Base-by-base conservation (phyloP, 2,888 invertebrate genomes). In the Spilarctia lutea region DNA sequence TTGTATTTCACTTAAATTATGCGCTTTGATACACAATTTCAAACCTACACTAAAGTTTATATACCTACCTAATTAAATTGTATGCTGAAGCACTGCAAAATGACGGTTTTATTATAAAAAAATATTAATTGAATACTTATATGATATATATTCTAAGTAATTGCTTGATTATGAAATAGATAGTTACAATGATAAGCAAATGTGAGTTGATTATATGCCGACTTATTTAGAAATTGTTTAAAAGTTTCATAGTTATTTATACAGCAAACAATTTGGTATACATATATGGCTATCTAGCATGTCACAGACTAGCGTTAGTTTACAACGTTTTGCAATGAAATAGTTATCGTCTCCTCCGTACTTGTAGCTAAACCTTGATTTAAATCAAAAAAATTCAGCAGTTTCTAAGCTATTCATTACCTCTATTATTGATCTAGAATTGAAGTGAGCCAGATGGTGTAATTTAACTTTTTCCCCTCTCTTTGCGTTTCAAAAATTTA, bases 111-210 rank as follows among this genome's bases (percentile, higher is more conserved):
- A n/a, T n/a, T n/a, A n/a, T 76, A 81, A 39, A 79, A 85, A 86
- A 87, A 86, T 85, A 81, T 82, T 76, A 78, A 80, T 80, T 79
- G 76, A 83, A 80, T 79, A 79, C 72, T 76, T 82, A 79, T 71
- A 65, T 86, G 80, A 73, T 78, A 81, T 82, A 80, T 79, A 76
- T 79, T 78, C 80, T 88, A 87, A 79, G 80, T 85, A 85, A 84
- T 86, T 86, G 86, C 85, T 87, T 84, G 82, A 83, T 82, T 72
- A 85, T 80, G 81, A 83, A 81, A 75, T 81, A 79, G 69, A 68
- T 68, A 68, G 1, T 2, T 24, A 76, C 76, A 75, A 78, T 81
- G 76, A 74, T 56, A 83, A 84, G 72, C 75, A 72, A 78, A 79
- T 63, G 48, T 63, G 20, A 60, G 60, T 42, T 52, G 18, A 35